Evolutionary conservation across 2,797 vertebrate species (phyloP).

Genomic region (Argya squamiceps): DNA sequence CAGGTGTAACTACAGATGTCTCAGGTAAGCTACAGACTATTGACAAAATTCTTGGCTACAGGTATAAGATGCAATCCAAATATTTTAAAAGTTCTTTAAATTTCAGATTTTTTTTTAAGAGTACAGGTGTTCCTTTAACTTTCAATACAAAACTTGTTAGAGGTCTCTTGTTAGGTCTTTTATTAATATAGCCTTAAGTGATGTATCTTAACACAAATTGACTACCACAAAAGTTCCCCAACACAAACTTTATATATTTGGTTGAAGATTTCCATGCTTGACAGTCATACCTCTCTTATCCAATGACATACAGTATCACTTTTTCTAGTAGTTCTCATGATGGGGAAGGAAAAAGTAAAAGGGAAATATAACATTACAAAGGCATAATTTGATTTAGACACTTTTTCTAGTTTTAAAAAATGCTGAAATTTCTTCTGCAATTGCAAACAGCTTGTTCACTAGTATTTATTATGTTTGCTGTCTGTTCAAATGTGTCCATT

Average conservation of each 20-base stretch:
- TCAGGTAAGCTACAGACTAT: background rate
- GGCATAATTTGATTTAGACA: background rate
- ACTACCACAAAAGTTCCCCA: background rate
- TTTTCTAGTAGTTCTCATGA: background rate
- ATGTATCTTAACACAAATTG: background rate
- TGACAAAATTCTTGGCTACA: background rate
- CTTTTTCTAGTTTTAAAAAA: background rate
- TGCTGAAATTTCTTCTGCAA: background rate
- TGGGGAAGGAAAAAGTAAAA: background rate
- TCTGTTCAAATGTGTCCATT: background rate
- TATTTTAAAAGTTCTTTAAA: background rate
- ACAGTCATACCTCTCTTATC: background rate
- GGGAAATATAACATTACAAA: background rate
- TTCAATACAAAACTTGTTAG: background rate
- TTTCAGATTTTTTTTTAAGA: background rate
- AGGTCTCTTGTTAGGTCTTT: background rate
- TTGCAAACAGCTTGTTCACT: background rate
- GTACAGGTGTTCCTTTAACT: background rate
- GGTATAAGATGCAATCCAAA: background rate
- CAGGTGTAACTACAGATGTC: background rate
- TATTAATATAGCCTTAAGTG: background rate
- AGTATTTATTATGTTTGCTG: background rate
- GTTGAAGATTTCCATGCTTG: background rate
- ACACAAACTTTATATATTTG: background rate
- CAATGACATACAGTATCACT: background rate